phyloP scores from a whole-genome alignment of 2,888 invertebrate species.

The Conus canariensis region DNA sequence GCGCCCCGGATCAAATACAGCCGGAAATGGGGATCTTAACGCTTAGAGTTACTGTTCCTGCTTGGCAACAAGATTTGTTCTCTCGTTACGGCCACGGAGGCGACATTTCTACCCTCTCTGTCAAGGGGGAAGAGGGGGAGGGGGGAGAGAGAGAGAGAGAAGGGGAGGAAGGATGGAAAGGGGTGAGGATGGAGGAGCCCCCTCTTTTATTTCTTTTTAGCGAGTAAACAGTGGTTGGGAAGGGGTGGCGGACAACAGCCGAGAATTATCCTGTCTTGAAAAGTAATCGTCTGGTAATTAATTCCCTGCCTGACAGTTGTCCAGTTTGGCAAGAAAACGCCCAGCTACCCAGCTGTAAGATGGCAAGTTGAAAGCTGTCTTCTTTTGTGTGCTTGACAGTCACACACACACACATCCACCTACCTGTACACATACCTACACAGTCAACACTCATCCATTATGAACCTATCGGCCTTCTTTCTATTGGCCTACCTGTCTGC shows the following conservation, averaged over 20 bases:
- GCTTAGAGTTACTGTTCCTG: constrained; percentile 28
- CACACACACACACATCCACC: too few species aligned
- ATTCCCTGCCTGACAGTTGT: background rate
- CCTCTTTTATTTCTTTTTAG: background rate
- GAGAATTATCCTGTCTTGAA: background rate
- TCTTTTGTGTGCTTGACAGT: too few species aligned
- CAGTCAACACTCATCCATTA: too few species aligned
- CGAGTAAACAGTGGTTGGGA: background rate
- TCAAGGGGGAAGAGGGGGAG: background rate
- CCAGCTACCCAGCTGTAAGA: too few species aligned
- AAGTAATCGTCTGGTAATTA: background rate
- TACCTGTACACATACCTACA: too few species aligned
- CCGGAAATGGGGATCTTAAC: constrained; percentile 24
- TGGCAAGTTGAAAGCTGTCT: too few species aligned
- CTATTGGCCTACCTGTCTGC: too few species aligned
- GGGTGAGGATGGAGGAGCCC: background rate
- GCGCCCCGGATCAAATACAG: constrained; percentile 13
- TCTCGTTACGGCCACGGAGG: constrained; percentile 11
- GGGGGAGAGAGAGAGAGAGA: background rate
- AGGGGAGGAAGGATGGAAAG: background rate
- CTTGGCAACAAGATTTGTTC: constrained; percentile 22
- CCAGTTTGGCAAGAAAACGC: too few species aligned
- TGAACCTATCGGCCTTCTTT: too few species aligned
- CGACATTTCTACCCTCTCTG: background rate
- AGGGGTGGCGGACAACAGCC: background rate